Conservation (phyloP, 2,113 vertebrate species). For the Parotia lawesii region DNA sequence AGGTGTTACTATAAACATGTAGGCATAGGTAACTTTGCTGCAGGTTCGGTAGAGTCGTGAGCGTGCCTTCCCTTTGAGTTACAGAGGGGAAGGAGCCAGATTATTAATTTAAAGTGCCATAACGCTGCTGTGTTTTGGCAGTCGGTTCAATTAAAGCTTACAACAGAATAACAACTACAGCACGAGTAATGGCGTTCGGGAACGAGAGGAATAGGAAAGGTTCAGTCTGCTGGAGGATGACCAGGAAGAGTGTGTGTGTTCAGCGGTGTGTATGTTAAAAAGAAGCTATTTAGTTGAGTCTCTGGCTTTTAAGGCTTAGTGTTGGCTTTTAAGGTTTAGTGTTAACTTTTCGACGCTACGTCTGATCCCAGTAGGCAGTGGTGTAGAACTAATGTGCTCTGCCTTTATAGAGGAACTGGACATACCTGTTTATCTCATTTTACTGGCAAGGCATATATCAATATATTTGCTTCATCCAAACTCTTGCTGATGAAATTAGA, state of each 20-base stretch:
- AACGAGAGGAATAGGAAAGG: background rate
- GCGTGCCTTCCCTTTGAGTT: background rate
- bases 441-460: background rate
- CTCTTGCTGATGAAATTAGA: background rate
- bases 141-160: slow-evolving; percentile 21
- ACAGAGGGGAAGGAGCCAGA: background rate
- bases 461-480: background rate
- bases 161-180: background rate
- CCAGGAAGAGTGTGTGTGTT: background rate
- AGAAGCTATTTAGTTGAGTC: background rate
- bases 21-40: slow-evolving; percentile 26
- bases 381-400: background rate
- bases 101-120: background rate
- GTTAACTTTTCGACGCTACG: background rate
- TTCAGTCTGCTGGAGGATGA: background rate
- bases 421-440: slow-evolving; percentile 52
- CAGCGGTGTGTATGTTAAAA: background rate
- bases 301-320: background rate
- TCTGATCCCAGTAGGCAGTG: background rate
- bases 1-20: background rate
- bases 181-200: background rate
- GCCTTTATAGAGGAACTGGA: slow-evolving; percentile 47
- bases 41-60: background rate
- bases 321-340: background rate
- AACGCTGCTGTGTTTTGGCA: slow-evolving; percentile 36